These are phyloP conservation scores for Latheticus oryzae DNA, from an alignment of 2,888 invertebrate genomes.

Conservation along the genomic window DNA sequence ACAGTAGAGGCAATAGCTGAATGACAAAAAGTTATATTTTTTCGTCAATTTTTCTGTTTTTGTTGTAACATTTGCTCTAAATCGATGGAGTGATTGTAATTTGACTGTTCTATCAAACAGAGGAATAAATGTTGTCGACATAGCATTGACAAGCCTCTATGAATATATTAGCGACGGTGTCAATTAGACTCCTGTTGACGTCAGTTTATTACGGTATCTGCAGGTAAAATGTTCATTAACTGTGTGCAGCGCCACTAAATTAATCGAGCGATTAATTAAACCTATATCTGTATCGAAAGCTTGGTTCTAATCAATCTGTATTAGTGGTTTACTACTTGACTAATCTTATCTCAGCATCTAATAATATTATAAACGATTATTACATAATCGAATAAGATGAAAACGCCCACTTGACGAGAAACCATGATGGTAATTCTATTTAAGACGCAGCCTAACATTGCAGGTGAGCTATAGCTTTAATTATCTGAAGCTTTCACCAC, in stretches of 20 bases:
- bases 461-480: constrained; percentile 36
- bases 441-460: constrained; percentile 9
- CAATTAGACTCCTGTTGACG: too few relatives aligned
- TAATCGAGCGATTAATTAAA: constrained; percentile 38
- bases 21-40: too few relatives aligned
- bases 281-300: constrained; percentile 20
- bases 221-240: constrained; percentile 41
- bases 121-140: constrained; percentile 58
- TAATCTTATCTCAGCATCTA: constrained; percentile 4
- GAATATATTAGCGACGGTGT: constrained; percentile 54
- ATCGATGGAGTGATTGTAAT: too few relatives aligned
- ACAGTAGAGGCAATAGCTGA: too few relatives aligned
- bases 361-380: constrained; percentile 26
- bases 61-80: too few relatives aligned
- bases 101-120: too few relatives aligned
- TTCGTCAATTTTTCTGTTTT: too few relatives aligned
- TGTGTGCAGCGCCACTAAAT: constrained; percentile 23
- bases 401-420: constrained; percentile 29
- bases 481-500: constrained; percentile 34
- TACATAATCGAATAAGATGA: constrained; percentile 26
- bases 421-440: constrained; percentile 17
- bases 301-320: constrained; percentile 6
- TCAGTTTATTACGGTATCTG: too few relatives aligned
- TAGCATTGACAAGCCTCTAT: constrained; percentile 52
- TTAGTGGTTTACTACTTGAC: constrained; percentile 10